phyloP scores from a whole-genome alignment of 1,140 invertebrate species.

The Fopius arisanus region DNA sequence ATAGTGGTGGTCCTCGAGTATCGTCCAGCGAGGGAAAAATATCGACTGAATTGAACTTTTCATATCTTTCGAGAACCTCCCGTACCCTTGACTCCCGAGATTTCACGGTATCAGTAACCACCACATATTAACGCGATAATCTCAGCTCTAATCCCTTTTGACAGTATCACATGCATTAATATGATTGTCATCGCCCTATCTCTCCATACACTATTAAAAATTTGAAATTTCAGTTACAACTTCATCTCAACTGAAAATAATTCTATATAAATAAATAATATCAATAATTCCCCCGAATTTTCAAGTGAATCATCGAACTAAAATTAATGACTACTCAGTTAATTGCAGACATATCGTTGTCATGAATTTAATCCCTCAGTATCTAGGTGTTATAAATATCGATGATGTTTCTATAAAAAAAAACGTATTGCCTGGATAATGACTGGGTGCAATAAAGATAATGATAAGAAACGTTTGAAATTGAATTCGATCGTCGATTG shows the following conservation, averaged over 20 bases:
- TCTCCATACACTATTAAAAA: too few relatives aligned
- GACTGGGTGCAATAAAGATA: neutral
- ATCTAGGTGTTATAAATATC: conserved; percentile 22
- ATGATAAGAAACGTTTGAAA: neutral
- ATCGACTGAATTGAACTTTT: neutral
- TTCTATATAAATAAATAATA: too few relatives aligned
- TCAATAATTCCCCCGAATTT: too few relatives aligned
- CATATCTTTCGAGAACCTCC: neutral
- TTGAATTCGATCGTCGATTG: too few relatives aligned
- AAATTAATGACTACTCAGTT: neutral
- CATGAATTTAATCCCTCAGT: neutral
- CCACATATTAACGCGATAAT: conserved; percentile 9
- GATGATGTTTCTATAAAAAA: neutral
- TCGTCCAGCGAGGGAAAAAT: neutral
- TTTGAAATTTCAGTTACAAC: too few relatives aligned
- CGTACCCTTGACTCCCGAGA: too few relatives aligned
- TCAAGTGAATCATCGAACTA: too few relatives aligned
- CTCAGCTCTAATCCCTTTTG: conserved; percentile 15
- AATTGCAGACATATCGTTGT: neutral
- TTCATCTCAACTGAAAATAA: too few relatives aligned
- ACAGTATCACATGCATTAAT: conserved; percentile 7
- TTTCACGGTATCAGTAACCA: neutral
- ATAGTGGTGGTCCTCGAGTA: neutral
- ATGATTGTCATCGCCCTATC: neutral
- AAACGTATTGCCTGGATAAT: neutral